Evolutionary conservation across 1,140 invertebrate species (phyloP).

Genomic region (Ooceraea biroi): DNA sequence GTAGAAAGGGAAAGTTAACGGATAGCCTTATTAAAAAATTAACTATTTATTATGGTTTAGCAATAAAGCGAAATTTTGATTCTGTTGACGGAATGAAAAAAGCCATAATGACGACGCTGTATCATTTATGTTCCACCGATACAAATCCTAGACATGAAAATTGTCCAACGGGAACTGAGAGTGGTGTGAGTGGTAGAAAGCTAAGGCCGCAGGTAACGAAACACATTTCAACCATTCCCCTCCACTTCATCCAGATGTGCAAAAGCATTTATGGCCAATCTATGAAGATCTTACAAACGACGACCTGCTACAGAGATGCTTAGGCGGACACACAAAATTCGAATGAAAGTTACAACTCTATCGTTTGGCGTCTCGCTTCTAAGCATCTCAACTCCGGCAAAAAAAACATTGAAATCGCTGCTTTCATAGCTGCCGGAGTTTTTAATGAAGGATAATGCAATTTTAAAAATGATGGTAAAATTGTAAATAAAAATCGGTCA

Average conservation of each 20-base stretch:
- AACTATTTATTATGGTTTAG: background rate
- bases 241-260: background rate
- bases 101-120: background rate
- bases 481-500: background rate
- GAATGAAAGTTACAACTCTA: too few relatives aligned
- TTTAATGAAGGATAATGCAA: background rate
- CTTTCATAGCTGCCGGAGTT: too few relatives aligned
- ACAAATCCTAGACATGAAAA: slow-evolving; percentile 7
- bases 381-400: too few relatives aligned
- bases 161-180: background rate
- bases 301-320: background rate
- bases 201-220: background rate
- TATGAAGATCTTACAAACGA: too few relatives aligned
- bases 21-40: slow-evolving; percentile 4
- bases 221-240: background rate
- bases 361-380: too few relatives aligned
- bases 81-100: background rate
- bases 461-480: background rate
- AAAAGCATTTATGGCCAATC: slow-evolving; percentile 2
- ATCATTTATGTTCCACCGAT: background rate
- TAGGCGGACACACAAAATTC: too few relatives aligned
- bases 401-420: too few relatives aligned
- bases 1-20: background rate
- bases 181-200: background rate
- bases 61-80: background rate